Conservation (phyloP, 2,113 vertebrate species). For the Perognathus longimembris region DNA sequence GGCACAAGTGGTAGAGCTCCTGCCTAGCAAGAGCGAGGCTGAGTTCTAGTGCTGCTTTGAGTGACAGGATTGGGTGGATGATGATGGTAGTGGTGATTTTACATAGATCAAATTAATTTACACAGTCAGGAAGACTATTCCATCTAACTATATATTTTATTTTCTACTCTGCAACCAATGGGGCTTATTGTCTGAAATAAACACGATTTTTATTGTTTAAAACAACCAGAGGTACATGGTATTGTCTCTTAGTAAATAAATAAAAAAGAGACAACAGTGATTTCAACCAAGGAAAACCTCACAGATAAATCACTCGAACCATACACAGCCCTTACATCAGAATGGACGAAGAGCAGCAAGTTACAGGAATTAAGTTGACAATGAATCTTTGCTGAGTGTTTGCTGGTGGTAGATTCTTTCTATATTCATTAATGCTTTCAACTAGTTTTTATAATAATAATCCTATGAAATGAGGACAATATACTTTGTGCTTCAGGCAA, state of each 20-base stretch:
- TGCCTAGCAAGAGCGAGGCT: too few relatives aligned
- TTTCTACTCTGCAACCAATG: background rate
- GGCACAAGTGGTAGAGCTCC: too few relatives aligned
- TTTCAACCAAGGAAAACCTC: constrained; percentile 32
- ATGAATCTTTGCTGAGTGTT: background rate
- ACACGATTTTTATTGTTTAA: constrained; percentile 30
- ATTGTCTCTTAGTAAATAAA: constrained; percentile 16
- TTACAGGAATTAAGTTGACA: background rate
- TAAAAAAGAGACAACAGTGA: constrained; percentile 24
- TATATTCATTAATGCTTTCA: background rate
- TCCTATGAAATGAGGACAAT: background rate
- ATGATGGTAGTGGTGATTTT: background rate
- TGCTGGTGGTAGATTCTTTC: background rate
- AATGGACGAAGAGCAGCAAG: background rate
- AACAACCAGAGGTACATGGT: background rate
- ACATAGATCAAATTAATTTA: constrained; percentile 49
- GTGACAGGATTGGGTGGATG: too few relatives aligned
- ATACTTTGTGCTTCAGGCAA: constrained; percentile 32
- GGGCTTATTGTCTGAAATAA: constrained; percentile 40
- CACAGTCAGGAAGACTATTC: constrained; percentile 36
- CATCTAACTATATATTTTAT: constrained; percentile 20
- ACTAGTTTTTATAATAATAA: constrained; percentile 48
- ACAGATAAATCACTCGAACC: background rate
- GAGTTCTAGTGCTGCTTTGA: background rate
- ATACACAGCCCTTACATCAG: background rate